A percentile compares a stretch with the other conserved stretches of the same genome.
phyloP scores from a whole-genome alignment of 2,888 invertebrate species.

The Scaptomyza cyrtandrae region DNA sequence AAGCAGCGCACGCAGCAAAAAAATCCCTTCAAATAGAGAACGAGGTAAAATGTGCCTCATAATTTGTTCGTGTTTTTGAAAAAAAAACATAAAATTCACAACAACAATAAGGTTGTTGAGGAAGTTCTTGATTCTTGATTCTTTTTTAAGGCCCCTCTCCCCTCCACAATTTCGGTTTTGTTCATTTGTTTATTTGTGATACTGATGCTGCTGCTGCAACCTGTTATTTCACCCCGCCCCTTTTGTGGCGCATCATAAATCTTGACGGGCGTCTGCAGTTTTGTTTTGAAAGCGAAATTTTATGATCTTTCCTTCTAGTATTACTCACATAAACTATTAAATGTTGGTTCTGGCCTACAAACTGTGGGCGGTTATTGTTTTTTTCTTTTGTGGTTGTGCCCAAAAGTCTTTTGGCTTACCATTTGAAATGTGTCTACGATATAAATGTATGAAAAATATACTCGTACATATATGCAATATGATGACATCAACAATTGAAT shows the following conservation, averaged over 20 bases:
- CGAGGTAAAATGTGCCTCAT: constrained; percentile 47
- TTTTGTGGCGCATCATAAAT: constrained; percentile 51
- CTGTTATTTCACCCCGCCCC: constrained; percentile 46
- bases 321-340: constrained; percentile 62
- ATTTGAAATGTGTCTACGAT: constrained; percentile 18
- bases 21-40: constrained; percentile 57
- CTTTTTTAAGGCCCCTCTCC: constrained; percentile 13
- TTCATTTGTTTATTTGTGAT: constrained; percentile 66
- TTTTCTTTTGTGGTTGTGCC: constrained; percentile 55
- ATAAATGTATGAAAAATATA: constrained; percentile 22
- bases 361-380: constrained; percentile 69
- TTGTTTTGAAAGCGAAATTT: constrained; percentile 57
- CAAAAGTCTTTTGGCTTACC: constrained; percentile 26
- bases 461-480: constrained; percentile 27
- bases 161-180: constrained; percentile 9
- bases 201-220: constrained; percentile 51
- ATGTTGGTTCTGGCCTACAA: constrained; percentile 48
- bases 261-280: constrained; percentile 36
- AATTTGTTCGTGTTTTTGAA: constrained; percentile 44
- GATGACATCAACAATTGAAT: constrained; percentile 47
- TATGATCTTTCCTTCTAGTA: constrained; percentile 64
- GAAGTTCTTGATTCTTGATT: constrained; percentile 49
- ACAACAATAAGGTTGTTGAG: constrained; percentile 39
- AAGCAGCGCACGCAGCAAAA: constrained; percentile 38
- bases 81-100: constrained; percentile 61